These are phyloP conservation scores for Ephialtes manifestator DNA, from an alignment of 2,888 invertebrate genomes.

Conservation along the genomic window DNA sequence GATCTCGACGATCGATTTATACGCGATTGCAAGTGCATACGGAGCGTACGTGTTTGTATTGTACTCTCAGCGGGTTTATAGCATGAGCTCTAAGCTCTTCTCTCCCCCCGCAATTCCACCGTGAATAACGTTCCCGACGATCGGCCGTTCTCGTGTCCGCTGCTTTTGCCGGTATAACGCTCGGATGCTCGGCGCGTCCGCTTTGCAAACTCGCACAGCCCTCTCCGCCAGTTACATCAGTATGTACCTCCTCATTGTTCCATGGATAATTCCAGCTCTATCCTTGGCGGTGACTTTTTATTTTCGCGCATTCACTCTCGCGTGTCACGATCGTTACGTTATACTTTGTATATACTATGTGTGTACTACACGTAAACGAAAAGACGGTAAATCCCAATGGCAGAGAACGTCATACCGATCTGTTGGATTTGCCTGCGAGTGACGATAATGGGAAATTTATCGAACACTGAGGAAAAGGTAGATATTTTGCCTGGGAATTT, in stretches of 20 bases:
- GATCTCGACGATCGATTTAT: slow-evolving; percentile 67
- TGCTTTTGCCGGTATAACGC: slow-evolving; percentile 46
- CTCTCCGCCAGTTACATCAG: slow-evolving; percentile 59
- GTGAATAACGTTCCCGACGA: slow-evolving; percentile 67
- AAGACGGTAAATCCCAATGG: slow-evolving; percentile 17
- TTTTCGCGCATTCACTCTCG: slow-evolving; percentile 65
- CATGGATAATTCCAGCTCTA: slow-evolving; percentile 64
- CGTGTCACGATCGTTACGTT: slow-evolving; percentile 50
- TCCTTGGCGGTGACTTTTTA: slow-evolving; percentile 67
- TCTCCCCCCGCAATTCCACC: background rate
- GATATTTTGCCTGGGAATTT: background rate
- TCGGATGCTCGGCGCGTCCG: slow-evolving; percentile 65
- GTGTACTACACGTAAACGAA: background rate
- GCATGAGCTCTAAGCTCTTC: background rate
- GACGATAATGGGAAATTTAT: background rate
- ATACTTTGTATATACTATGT: background rate
- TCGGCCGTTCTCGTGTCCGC: slow-evolving; percentile 37
- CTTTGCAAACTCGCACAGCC: slow-evolving; percentile 56
- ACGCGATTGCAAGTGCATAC: slow-evolving; percentile 57
- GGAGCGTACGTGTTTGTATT: slow-evolving; percentile 35
- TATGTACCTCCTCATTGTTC: slow-evolving; percentile 64
- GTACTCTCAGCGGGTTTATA: slow-evolving; percentile 1
- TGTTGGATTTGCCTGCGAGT: background rate
- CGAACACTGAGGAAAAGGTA: slow-evolving; percentile 18
- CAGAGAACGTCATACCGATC: slow-evolving; percentile 11